Base-by-base conservation (phyloP, 2,888 invertebrate species). In the Blera fallax region DNA sequence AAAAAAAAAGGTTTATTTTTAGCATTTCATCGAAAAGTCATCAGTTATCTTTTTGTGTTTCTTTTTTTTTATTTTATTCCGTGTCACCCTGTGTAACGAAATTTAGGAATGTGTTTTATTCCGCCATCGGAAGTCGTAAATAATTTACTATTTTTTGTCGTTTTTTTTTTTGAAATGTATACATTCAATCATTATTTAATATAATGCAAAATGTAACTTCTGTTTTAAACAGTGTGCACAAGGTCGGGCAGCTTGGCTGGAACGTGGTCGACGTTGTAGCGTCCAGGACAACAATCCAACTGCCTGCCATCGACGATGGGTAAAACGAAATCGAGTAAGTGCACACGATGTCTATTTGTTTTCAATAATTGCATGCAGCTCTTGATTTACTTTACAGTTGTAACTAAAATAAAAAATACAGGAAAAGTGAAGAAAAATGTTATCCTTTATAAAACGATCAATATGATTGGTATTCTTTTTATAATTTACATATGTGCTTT, bases 201-300 rank as follows among this genome's bases (percentile, higher is more conserved):
- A 6, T 29, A 32, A 43, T 45, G 8, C 29, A 64, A n/a, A n/a
- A 37, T 76, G 11, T 78, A 18, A 73, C 11, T 78, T 76, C 64
- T 74, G 11, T 67, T 77, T 65, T 87, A 90, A 93, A 82, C 93
- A 96, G 96, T 96, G 96, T 94, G 96, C 95, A 90, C 95, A 95
- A 92, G 95, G 96, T 89, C 95, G 96, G 91, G 96, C 96, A 92
- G 96, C 96, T 92, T 96, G 96, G 96, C 95, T 96, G 93, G 96
- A 95, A 90, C 91, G 94, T 85, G 94, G 94, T 89, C 93, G 94
- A 89, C 93, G 94, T 91, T 94, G 93, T 93, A 94, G 95, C 90
- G 95, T 95, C 93, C 95, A 95, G 91, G 95, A 95, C 90, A 92
- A 91, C 88, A 91, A 91, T 89, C 94, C 94, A 91, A 93, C 93